A percentile compares a stretch with the other conserved stretches of the same genome.
Evolutionary conservation across 2,797 vertebrate species (phyloP).

Genomic region (Fratercula arctica): DNA sequence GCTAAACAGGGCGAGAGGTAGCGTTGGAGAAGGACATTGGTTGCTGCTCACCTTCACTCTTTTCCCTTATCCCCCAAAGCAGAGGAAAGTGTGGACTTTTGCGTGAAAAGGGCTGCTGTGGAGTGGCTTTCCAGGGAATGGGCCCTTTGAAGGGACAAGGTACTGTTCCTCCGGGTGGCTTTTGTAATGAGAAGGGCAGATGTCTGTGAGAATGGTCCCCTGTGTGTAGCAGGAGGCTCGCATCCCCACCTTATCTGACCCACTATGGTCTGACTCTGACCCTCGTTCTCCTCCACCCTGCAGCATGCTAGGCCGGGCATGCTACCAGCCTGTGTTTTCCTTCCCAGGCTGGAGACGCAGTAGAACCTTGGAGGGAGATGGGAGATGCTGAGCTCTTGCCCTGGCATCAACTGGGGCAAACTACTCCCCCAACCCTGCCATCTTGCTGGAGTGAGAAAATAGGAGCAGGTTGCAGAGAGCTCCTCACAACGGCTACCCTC

Average conservation of each 20-base stretch:
- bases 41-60: background rate
- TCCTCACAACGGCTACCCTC: background rate
- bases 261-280: background rate
- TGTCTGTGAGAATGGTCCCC: rapidly evolving
- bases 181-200: background rate
- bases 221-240: background rate
- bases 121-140: background rate
- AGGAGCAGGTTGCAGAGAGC: background rate
- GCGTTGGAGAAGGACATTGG: rapidly evolving
- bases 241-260: background rate
- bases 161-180: background rate
- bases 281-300: background rate
- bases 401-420: background rate
- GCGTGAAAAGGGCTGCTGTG: background rate
- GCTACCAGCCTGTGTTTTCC: background rate
- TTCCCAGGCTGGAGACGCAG: background rate
- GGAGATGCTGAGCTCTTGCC: background rate
- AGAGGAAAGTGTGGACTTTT: background rate
- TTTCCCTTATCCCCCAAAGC: background rate
- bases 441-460: background rate
- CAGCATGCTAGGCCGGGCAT: background rate
- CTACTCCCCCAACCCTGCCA: background rate
- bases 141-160: background rate
- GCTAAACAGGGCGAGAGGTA: background rate
- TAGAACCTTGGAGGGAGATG: background rate